Conservation (phyloP, 2,888 invertebrate genomes). For the Xestia ashworthii region DNA sequence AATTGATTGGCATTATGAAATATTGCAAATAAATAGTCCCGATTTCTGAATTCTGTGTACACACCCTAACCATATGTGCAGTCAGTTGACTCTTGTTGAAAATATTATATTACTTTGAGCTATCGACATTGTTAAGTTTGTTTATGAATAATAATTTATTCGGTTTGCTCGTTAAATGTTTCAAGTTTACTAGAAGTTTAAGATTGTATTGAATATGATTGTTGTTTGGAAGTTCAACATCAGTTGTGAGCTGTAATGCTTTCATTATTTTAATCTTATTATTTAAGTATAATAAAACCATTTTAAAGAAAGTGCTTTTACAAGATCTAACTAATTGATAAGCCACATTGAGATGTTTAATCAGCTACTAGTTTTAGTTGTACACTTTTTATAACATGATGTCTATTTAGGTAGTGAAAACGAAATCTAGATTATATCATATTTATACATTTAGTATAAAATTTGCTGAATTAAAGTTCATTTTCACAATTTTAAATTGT, state of each 20-base stretch:
- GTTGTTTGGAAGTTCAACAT: conserved; percentile 88
- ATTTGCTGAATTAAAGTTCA: conserved; percentile 91
- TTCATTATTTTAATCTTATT: conserved; percentile 89
- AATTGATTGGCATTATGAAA: conserved; percentile 86
- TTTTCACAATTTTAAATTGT: conserved; percentile 89
- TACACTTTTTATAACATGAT: conserved; percentile 91
- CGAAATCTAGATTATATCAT: conserved; percentile 90
- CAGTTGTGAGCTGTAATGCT: conserved; percentile 88
- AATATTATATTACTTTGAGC: conserved; percentile 90
- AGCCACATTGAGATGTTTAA: conserved; percentile 90
- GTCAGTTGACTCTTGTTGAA: conserved; percentile 88
- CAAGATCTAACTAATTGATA: conserved; percentile 90
- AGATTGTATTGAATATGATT: conserved; percentile 89
- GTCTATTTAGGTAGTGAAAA: conserved; percentile 90
- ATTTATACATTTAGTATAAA: conserved; percentile 91
- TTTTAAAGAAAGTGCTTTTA: conserved; percentile 90
- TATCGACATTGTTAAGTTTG: conserved; percentile 91
- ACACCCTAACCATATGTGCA: conserved; percentile 81
- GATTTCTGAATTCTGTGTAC: conserved; percentile 77
- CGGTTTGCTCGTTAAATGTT: conserved; percentile 91
- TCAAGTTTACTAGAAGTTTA: conserved; percentile 90
- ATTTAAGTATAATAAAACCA: conserved; percentile 89
- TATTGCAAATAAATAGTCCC: conserved; percentile 79
- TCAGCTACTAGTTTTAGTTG: conserved; percentile 91
- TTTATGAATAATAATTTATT: conserved; percentile 91